Base-by-base conservation (phyloP, 2,888 invertebrate species). In the Onchidella celtica region DNA sequence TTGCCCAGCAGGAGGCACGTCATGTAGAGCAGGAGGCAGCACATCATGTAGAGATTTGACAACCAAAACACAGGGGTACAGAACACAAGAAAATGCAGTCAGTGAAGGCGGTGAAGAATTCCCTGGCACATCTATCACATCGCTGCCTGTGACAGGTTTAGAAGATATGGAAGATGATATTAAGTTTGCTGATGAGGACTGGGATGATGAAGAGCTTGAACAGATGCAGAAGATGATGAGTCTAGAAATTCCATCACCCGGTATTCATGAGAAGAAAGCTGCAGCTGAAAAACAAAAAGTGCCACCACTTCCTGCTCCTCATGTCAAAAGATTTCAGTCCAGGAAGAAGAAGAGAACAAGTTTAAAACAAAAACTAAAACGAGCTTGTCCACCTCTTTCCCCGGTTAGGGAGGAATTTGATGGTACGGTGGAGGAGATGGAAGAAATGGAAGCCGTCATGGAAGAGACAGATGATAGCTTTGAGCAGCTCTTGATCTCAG, bases 391-490 rank as follows among this genome's bases (percentile, higher is more conserved):
- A 38, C 40, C 61, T 38, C 36, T 78, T 6, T 69, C 78, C 24
- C 78, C 78, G 3, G 78, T 78, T 34, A 78, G 61, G 27, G 78
- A 78, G 36, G 78, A 78, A 21, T 78, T 78, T 69, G 78, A 61
- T 34, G 78, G 38, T 29, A 68, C 77, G 2, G 36, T 27, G 17
- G 69, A 78, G 32, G 78, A 78, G 38, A 57, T 69, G 29, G 78
- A 78, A 61, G 78, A 69, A 59, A 78, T 78, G 78, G 78, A 68
- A 24, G 78, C 78, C n/a, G 69, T 78, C 17, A 34, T 68, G 32
- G 78, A 78, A 59, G 69, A 69, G 14, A 36, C 29, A 4, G 69
- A 78, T 69, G 69, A 78, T 38, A 78, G 69, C 61, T 78, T 78
- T 69, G 78, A 78, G 78, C 78, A 78, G 38, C 78, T 78, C 36